Conservation (phyloP, 2,797 vertebrate genomes). For the Allenopithecus nigroviridis region DNA sequence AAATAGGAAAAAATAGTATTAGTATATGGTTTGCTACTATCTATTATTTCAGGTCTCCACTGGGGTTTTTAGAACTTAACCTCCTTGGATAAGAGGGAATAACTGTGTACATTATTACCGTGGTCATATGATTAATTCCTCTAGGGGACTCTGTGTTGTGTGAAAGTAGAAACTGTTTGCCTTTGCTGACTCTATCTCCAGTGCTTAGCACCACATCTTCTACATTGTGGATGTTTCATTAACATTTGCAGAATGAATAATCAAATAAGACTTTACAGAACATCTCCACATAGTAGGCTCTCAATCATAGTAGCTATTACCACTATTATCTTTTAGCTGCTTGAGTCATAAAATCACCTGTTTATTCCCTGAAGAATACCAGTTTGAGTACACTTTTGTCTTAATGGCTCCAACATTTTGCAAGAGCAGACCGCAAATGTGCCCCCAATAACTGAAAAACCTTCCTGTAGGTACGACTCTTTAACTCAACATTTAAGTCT, state of each 20-base stretch:
- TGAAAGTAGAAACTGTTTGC: background rate
- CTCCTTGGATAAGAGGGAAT: background rate
- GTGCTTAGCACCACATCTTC: background rate
- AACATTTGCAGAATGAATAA: background rate
- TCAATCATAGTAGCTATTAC: background rate
- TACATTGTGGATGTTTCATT: background rate
- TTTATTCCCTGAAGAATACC: background rate
- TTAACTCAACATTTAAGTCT: conserved; percentile 1
- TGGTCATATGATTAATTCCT: background rate
- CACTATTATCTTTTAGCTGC: background rate
- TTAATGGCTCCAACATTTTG: background rate
- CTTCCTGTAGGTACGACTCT: background rate
- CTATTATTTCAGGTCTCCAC: background rate
- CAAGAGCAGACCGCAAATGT: background rate
- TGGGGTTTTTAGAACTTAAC: background rate
- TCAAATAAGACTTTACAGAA: background rate
- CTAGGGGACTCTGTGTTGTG: background rate
- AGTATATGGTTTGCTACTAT: background rate
- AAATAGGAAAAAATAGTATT: background rate
- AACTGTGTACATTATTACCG: background rate
- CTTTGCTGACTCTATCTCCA: background rate
- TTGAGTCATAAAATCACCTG: background rate
- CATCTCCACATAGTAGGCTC: background rate
- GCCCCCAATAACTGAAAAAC: background rate
- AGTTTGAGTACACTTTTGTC: background rate